These are phyloP conservation scores for Torymus aiolomorphi DNA, from an alignment of 2,888 invertebrate species.

Conservation along the genomic window DNA sequence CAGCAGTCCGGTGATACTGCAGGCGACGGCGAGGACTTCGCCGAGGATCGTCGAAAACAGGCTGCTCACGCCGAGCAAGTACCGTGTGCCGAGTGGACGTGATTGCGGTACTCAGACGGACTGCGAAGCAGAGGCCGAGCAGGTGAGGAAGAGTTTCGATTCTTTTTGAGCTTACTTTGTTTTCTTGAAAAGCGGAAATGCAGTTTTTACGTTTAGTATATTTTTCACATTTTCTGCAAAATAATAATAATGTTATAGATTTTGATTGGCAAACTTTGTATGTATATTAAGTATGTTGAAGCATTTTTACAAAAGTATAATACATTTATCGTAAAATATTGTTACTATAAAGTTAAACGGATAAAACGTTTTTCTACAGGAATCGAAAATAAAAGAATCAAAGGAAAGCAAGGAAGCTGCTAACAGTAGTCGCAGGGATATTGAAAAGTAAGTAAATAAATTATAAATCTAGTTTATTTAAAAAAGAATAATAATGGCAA, in stretches of 20 bases:
- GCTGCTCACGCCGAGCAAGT: constrained; percentile 79
- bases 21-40: constrained; percentile 39
- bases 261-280: no score
- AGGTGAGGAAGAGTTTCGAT: constrained; percentile 11
- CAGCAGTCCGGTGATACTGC: constrained; percentile 52
- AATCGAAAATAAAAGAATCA: constrained; percentile 75
- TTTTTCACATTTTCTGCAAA: not conserved
- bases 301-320: constrained; percentile 7
- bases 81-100: constrained; percentile 77
- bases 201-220: not conserved
- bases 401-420: constrained; percentile 84
- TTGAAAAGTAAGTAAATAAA: constrained; percentile 68
- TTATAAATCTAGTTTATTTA: not conserved
- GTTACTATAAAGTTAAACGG: no score
- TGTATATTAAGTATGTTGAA: no score
- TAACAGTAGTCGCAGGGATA: constrained; percentile 78
- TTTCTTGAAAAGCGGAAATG: no score
- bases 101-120: constrained; percentile 86
- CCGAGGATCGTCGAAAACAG: constrained; percentile 75
- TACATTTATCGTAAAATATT: no score
- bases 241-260: not conserved
- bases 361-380: constrained; percentile 38
- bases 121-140: constrained; percentile 77
- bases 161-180: no score
- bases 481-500: no score